Percentiles rank a stretch among this genome's conserved stretches.
phyloP scores from a whole-genome alignment of 2,797 vertebrate species.

The Thalassophryne amazonica region DNA sequence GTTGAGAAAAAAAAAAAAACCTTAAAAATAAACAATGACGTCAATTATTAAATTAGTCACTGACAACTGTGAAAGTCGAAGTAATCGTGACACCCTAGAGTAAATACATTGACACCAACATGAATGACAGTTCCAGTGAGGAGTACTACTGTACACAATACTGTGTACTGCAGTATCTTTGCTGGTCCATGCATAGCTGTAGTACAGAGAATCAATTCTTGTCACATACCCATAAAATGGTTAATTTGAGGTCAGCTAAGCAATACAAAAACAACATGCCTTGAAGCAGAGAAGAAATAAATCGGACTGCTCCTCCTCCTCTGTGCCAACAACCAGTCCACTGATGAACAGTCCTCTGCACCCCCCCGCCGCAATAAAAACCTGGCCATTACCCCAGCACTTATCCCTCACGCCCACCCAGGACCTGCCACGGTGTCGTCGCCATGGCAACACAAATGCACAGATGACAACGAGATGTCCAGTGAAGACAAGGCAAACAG shows the following conservation, averaged over 20 bases:
- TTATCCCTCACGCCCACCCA: conserved; percentile 77
- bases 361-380: conserved; percentile 54
- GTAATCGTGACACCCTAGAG: too few relatives aligned
- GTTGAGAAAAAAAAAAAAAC: too few relatives aligned
- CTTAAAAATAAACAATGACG: too few relatives aligned
- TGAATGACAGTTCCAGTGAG: too few relatives aligned
- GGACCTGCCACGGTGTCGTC: conserved; percentile 77
- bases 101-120: too few relatives aligned
- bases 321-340: conserved; percentile 45
- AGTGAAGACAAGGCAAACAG: conserved; percentile 63
- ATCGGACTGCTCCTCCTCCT: conserved; percentile 41
- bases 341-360: conserved; percentile 39
- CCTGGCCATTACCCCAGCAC: conserved; percentile 75
- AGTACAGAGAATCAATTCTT: conserved; percentile 19
- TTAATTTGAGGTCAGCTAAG: conserved; percentile 60
- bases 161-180: too few relatives aligned
- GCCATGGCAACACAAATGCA: conserved; percentile 76
- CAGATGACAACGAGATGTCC: conserved; percentile 74
- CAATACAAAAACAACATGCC: conserved; percentile 54
- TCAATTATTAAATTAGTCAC: too few relatives aligned
- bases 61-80: too few relatives aligned
- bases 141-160: too few relatives aligned
- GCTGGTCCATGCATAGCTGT: too few relatives aligned
- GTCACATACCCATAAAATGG: conserved; percentile 38
- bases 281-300: conserved; percentile 41